Base-by-base conservation (phyloP, 2,113 vertebrate genomes). In the Istiophorus platypterus region DNA sequence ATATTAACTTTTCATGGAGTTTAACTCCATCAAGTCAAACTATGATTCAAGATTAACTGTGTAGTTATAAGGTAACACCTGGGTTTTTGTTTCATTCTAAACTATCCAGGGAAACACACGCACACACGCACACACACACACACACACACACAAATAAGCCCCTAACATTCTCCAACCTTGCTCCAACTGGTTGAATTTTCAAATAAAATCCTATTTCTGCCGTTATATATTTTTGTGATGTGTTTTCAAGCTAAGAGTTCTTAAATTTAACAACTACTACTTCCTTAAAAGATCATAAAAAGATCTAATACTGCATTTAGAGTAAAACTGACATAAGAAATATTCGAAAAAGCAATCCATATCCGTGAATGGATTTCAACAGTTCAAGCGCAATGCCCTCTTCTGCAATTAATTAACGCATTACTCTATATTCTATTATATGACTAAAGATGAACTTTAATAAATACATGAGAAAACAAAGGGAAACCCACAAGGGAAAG, bases 61-160 rank as follows among this genome's bases (percentile, higher is more conserved):
- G 24, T 9, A 29, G 56, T 67, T 76, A 68, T 26, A 70, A 72
- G 70, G 39, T 45, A 72, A 37, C 69, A 42, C 17, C n/a, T 41
- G n/a, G 41, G n/a, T 66, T 14, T 12, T 12, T 7, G 29, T 56
- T 37, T 56, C 13, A 37, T 37, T 24, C 13, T 69, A 20, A 12
- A 39, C 31, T 54, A 15, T 27, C 13, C 41, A 69, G n/a, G 26
- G 20, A 52, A 47, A 29, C 6, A 49, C 47, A 18, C 17, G 20
- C 47, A 49, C 15, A 47, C 3, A 7, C n/a, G 2, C 22, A 52
- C n/a, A 69, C 24, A 37, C 18, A 27, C 20, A 52, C 42, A 70
- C 12, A n/a, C 11, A 62, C 10, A 45, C 9, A 8, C 8, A 6
- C 34, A 29, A 37, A 26, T 13, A 62, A 70, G 20, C 17, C 13